phyloP scores from a whole-genome alignment of 1,140 invertebrate genomes.

The Caerostris extrusa region DNA sequence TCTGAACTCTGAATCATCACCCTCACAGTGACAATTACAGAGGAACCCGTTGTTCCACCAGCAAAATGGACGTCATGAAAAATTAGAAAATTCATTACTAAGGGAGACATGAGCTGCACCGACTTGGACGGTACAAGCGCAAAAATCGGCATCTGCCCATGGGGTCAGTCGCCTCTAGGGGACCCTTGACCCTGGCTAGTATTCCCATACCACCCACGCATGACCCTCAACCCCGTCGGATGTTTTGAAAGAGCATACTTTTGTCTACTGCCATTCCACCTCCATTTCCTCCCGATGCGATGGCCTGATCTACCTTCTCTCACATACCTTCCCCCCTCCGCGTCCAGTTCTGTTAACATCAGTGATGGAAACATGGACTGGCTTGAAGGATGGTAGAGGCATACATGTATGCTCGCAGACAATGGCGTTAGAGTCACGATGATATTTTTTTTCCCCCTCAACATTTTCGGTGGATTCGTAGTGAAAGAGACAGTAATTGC shows the following conservation, averaged over 20 bases:
- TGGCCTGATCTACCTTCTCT: neutral
- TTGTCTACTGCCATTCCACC: constrained; percentile 54
- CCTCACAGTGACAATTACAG: neutral
- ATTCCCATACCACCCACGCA: constrained; percentile 75
- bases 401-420: neutral
- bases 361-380: constrained; percentile 36
- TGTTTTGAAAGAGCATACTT: constrained; percentile 65
- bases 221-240: constrained; percentile 55
- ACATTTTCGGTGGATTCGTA: constrained; percentile 36
- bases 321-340: constrained; percentile 9
- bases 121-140: neutral
- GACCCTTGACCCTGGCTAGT: constrained; percentile 55
- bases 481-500: constrained; percentile 65
- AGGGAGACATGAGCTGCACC: neutral
- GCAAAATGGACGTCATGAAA: neutral
- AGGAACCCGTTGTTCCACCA: neutral
- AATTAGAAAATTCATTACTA: constrained; percentile 54
- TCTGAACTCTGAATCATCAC: neutral
- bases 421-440: constrained; percentile 53
- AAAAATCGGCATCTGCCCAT: neutral
- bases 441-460: neutral
- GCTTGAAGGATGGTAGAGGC: neutral
- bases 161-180: constrained; percentile 70
- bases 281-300: neutral
- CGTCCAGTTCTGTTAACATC: constrained; percentile 49